These are phyloP conservation scores for Aphodius granarius DNA, from an alignment of 2,888 invertebrate species.

Conservation along the genomic window DNA sequence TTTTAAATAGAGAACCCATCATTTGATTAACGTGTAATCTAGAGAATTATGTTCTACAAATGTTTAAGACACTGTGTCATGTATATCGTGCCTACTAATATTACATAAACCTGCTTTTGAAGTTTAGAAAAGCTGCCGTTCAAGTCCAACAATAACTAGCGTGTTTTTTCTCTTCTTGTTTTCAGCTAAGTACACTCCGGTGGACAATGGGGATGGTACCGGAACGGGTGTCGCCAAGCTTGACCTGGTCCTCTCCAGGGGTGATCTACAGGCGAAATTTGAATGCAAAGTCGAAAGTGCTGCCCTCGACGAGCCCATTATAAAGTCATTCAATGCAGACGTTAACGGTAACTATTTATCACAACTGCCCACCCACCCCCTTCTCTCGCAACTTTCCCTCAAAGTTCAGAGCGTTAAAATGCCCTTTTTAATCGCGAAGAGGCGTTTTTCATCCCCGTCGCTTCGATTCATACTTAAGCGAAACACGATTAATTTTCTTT, in stretches of 20 bases:
- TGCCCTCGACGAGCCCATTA: constrained; percentile 65
- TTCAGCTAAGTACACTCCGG: constrained; percentile 58
- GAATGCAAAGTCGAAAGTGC: constrained; percentile 73
- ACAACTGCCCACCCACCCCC: neutral
- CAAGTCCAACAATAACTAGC: neutral
- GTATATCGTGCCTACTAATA: no score
- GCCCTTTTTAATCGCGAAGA: neutral
- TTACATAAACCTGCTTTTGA: no score
- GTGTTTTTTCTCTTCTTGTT: constrained; percentile 30
- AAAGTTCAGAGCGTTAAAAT: neutral
- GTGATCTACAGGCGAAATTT: constrained; percentile 71
- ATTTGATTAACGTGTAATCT: no score
- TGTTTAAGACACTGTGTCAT: no score
- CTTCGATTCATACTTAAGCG: neutral
- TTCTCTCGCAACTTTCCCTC: no score
- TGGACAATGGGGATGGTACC: constrained; percentile 59
- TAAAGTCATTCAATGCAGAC: constrained; percentile 65
- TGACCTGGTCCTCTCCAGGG: constrained; percentile 67
- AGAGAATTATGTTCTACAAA: no score
- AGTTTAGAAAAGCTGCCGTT: neutral
- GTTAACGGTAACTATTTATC: constrained; percentile 67
- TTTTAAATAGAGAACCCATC: no score
- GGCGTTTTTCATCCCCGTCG: neutral
- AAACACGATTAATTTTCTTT: neutral
- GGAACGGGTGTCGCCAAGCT: constrained; percentile 67